phyloP scores from a whole-genome alignment of 2,113 vertebrate genomes.

The Ageneiosus marmoratus region DNA sequence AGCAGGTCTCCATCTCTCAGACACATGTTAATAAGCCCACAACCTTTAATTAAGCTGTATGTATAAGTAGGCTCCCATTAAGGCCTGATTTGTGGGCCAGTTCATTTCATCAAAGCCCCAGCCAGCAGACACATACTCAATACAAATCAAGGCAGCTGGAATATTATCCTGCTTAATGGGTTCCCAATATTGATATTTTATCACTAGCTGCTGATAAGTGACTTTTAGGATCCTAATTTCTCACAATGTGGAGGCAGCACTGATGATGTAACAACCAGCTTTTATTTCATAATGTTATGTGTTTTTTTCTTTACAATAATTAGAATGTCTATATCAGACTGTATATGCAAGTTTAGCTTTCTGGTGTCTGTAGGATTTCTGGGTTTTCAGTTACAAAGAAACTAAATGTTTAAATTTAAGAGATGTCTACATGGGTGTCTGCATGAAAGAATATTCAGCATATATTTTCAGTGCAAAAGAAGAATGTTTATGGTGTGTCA shows the following conservation, averaged over 20 bases:
- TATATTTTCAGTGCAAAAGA: not conserved
- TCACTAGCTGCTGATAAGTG: slow-evolving; percentile 78
- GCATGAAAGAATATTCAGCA: not conserved
- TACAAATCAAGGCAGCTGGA: slow-evolving; percentile 92
- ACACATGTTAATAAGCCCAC: slow-evolving; percentile 99
- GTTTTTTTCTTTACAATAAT: slow-evolving; percentile 76
- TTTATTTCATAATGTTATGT: slow-evolving; percentile 70
- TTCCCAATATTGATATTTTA: slow-evolving; percentile 89
- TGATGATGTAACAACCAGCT: slow-evolving; percentile 71
- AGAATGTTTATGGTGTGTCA: not conserved
- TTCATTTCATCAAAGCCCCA: slow-evolving; percentile 91
- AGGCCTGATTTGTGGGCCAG: slow-evolving; percentile 96
- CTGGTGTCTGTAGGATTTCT: not conserved
- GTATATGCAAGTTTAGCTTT: not conserved
- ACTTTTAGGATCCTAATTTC: slow-evolving; percentile 79
- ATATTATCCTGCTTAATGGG: slow-evolving; percentile 92
- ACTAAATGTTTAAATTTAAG: not conserved
- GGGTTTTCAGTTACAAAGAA: not conserved
- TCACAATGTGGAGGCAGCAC: slow-evolving; percentile 71
- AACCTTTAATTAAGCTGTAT: slow-evolving; percentile 99
- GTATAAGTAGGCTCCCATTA: slow-evolving; percentile 99
- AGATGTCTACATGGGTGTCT: not conserved
- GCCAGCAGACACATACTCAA: slow-evolving; percentile 94
- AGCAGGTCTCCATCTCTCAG: slow-evolving; percentile 85
- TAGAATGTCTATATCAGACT: slow-evolving; percentile 54